These are phyloP conservation scores for Euschistus heros DNA, from an alignment of 1,140 invertebrate genomes.

Conservation along the genomic window DNA sequence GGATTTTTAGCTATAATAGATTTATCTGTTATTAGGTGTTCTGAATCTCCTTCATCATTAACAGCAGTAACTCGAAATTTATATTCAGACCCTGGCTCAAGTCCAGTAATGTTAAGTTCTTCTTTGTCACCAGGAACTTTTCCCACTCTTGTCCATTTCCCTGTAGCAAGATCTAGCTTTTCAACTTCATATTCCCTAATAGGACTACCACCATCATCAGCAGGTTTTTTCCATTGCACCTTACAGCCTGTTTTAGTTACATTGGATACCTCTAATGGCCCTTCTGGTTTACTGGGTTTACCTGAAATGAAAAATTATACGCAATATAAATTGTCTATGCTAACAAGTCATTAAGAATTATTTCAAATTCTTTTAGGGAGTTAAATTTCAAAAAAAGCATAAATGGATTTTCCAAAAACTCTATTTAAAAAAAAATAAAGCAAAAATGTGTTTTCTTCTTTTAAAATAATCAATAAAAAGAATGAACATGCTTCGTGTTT, in stretches of 20 bases:
- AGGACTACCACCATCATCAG: slow-evolving; percentile 86
- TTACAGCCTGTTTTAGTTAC: slow-evolving; percentile 79
- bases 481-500: too few species aligned
- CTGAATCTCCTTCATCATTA: slow-evolving; percentile 92
- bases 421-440: too few species aligned
- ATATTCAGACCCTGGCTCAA: slow-evolving; percentile 86
- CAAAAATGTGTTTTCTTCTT: too few species aligned
- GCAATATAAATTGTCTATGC: background rate
- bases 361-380: background rate
- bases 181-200: slow-evolving; percentile 92
- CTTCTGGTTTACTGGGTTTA: slow-evolving; percentile 71
- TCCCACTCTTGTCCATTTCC: slow-evolving; percentile 81
- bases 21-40: slow-evolving; percentile 75
- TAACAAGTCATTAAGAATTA: background rate
- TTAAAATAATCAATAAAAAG: too few species aligned
- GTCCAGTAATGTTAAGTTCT: slow-evolving; percentile 77
- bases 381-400: too few species aligned
- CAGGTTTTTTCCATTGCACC: slow-evolving; percentile 79
- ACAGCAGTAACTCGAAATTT: slow-evolving; percentile 92
- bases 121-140: slow-evolving; percentile 56
- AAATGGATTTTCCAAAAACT: too few species aligned
- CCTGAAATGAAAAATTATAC: slow-evolving; percentile 34
- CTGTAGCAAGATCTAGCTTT: slow-evolving; percentile 82
- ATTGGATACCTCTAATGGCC: slow-evolving; percentile 77
- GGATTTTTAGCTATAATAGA: slow-evolving; percentile 91